phyloP scores from a whole-genome alignment of 1,140 invertebrate genomes.

The Drosophila equinoxialis region DNA sequence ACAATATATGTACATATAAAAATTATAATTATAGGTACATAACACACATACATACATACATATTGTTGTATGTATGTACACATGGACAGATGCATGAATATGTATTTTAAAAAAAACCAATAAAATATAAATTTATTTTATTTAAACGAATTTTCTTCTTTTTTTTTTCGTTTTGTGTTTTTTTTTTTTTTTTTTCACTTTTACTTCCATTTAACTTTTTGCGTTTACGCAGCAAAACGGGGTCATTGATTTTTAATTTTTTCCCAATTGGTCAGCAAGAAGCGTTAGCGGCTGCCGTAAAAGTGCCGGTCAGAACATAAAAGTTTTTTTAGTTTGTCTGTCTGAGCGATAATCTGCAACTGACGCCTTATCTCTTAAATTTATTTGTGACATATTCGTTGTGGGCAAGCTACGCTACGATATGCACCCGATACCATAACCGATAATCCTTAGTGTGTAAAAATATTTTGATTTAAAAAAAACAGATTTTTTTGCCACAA shows the following conservation, averaged over 20 bases:
- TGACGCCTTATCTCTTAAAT: no score
- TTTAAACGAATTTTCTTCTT: slow-evolving; percentile 44
- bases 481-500: neutral
- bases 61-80: no score
- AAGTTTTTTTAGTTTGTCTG: no score
- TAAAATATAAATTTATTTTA: slow-evolving; percentile 36
- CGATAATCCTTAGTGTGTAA: no score
- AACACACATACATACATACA: no score
- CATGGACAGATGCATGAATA: no score
- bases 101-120: neutral
- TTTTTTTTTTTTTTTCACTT: slow-evolving; percentile 18
- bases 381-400: no score
- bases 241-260: slow-evolving; percentile 59
- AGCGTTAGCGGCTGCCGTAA: neutral
- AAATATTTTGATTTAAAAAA: neutral
- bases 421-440: no score
- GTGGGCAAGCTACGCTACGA: no score
- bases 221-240: slow-evolving; percentile 51
- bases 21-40: neutral
- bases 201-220: slow-evolving; percentile 10
- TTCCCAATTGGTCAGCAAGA: slow-evolving; percentile 45
- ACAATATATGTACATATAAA: slow-evolving; percentile 17
- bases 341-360: no score
- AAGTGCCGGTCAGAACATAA: no score
- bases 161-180: slow-evolving; percentile 18